Percentiles rank a stretch among this genome's conserved stretches.
Evolutionary conservation across 2,888 invertebrate species (phyloP).

Genomic region (Thumatha senex): DNA sequence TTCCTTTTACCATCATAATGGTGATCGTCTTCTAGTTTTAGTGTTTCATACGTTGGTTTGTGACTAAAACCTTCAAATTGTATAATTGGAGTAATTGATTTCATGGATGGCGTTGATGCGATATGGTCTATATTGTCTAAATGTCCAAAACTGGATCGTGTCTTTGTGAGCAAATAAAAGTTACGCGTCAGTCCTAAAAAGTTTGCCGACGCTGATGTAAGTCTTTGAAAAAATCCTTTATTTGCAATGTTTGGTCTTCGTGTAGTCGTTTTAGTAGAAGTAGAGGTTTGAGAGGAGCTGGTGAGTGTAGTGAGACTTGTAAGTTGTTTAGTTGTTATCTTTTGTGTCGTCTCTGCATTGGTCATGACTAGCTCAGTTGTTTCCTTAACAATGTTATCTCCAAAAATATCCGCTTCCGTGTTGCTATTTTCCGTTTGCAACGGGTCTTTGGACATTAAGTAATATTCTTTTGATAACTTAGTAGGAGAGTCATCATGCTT

Average conservation of each 20-base stretch:
- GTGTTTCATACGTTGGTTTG: slow-evolving; percentile 13
- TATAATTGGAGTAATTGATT: not conserved
- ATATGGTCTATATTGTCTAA: not conserved
- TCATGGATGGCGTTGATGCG: not conserved
- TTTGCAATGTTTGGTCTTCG: not conserved
- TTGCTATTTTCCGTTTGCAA: not conserved
- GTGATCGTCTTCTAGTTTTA: slow-evolving; percentile 40
- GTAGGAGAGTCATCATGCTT: not conserved
- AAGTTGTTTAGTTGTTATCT: not conserved
- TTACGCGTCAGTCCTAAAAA: not conserved
- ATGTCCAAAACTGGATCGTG: not conserved
- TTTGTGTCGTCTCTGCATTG: not conserved
- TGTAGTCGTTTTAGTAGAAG: not conserved
- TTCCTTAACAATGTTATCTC: not conserved
- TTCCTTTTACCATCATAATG: not conserved
- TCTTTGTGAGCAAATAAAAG: not conserved
- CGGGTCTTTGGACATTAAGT: not conserved
- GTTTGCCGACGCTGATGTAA: not conserved
- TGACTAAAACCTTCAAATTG: not conserved
- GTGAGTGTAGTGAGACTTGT: not conserved
- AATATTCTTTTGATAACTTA: not conserved
- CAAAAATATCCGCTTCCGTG: not conserved
- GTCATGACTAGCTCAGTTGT: not conserved
- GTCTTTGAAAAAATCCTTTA: not conserved
- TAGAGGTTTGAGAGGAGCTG: too few relatives aligned